Base-by-base conservation (phyloP, 2,113 vertebrate genomes). In the Siphamia tubifer region DNA sequence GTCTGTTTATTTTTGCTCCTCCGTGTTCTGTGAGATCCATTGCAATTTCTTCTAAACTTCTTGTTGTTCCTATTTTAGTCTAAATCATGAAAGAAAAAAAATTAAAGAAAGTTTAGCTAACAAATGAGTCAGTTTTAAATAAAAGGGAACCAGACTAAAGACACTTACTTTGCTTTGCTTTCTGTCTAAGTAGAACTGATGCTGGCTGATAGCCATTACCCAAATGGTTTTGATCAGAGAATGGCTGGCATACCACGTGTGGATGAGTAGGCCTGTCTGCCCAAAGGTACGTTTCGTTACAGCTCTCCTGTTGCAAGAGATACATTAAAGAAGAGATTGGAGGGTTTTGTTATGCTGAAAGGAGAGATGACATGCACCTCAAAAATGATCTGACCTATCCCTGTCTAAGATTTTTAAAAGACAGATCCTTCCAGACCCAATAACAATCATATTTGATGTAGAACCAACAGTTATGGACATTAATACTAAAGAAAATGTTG, bases 181-280 rank as follows among this genome's bases (percentile, higher is more conserved):
- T 80, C 97, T 94, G 89, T 99, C 97, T 93, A 99, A 85, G 93
- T 99, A 99, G 79, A 99, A 99, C 87, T 99, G 98, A 52, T 99
- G 97, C 76, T 99, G 97, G 88, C 97, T 99, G 73, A 99, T 98
- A 43, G 98, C 97, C 98, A 99, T 99, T 65, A 95, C 94, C 98
- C 97, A 99, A 86, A 99, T 98, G 91, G 96, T 98, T 75, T 98
- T 99, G 91, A 99, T 99, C 82, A 98, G 87, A 43, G 96, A 96
- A 44, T 96, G 94, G 89, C 93, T 95, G 30, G 97, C 98, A 92
- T 99, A 99, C 98, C 98, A 99, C 6, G 97, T 99, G 74, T 98
- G 96, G 74, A 99, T 96, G 39, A 97, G 95, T 15, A 99, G 89
- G 10, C 96, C 95, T 0, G 95, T 97, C 87, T 99, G 98, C 15